These are phyloP conservation scores for Nothobranchius kuhntae DNA, from an alignment of 2,113 vertebrate species.

Conservation along the genomic window DNA sequence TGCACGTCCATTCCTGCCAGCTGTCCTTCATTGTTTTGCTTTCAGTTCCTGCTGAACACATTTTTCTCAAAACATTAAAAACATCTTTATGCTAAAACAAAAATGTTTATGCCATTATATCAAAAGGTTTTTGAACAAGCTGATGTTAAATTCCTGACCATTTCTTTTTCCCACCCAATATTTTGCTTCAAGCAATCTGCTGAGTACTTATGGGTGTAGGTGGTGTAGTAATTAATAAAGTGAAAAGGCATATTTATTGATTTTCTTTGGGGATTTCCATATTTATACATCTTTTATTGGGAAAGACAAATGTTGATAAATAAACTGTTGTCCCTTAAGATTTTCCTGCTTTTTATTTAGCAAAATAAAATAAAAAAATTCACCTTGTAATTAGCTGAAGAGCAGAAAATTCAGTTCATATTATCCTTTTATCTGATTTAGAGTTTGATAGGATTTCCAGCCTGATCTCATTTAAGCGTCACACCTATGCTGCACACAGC, in stretches of 20 bases:
- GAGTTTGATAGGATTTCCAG: slow-evolving; percentile 14
- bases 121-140: too few species aligned
- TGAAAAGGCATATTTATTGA: slow-evolving; percentile 15
- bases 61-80: neutral
- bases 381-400: slow-evolving; percentile 37
- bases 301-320: slow-evolving; percentile 28
- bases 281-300: slow-evolving; percentile 44
- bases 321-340: too few species aligned
- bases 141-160: too few species aligned
- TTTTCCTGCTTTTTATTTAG: neutral
- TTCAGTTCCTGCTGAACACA: too few species aligned
- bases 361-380: neutral
- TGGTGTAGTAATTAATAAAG: slow-evolving; percentile 38
- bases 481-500: slow-evolving; percentile 1
- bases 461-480: slow-evolving; percentile 10
- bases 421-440: slow-evolving; percentile 16
- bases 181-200: slow-evolving; percentile 23
- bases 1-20: too few species aligned
- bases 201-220: slow-evolving; percentile 31
- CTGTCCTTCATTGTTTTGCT: too few species aligned
- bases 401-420: slow-evolving; percentile 6
- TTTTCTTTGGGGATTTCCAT: slow-evolving; percentile 20
- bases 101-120: too few species aligned
- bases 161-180: slow-evolving; percentile 19
- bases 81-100: too few species aligned